These are phyloP conservation scores for Prunella himalayana DNA, from an alignment of 2,113 vertebrate genomes.

Conservation along the genomic window DNA sequence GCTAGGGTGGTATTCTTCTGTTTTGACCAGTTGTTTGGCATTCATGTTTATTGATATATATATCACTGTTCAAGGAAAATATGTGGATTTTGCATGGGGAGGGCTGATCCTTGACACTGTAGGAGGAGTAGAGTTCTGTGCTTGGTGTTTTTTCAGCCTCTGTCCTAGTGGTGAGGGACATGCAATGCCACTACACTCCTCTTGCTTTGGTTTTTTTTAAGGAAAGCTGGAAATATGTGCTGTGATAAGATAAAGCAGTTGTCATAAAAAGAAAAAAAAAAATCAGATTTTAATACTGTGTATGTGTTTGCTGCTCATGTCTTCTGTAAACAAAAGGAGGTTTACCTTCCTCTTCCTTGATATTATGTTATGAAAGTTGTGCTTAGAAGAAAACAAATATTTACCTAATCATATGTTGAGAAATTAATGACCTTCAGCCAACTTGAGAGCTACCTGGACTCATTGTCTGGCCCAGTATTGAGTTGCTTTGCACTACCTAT, in stretches of 20 bases:
- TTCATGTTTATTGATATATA: neutral
- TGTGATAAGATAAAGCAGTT: neutral
- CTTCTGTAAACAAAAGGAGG: neutral
- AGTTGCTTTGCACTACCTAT: neutral
- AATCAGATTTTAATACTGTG: neutral
- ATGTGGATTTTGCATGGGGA: neutral
- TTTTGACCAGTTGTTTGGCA: neutral
- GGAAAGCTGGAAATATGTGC: neutral
- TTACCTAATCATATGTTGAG: neutral
- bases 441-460: neutral
- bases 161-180: neutral
- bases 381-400: conserved; percentile 21
- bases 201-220: neutral
- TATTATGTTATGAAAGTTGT: neutral
- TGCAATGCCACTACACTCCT: neutral
- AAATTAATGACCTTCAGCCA: neutral
- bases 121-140: neutral
- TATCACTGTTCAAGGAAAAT: neutral
- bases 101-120: neutral
- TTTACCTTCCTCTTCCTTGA: neutral
- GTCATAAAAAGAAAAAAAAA: neutral
- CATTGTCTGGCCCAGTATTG: neutral
- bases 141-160: neutral
- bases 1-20: neutral
- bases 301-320: neutral